Evolutionary conservation across 2,113 vertebrate species (phyloP), one percentile per base, ranked within the genome.

Genomic region (Parus major): DNA sequence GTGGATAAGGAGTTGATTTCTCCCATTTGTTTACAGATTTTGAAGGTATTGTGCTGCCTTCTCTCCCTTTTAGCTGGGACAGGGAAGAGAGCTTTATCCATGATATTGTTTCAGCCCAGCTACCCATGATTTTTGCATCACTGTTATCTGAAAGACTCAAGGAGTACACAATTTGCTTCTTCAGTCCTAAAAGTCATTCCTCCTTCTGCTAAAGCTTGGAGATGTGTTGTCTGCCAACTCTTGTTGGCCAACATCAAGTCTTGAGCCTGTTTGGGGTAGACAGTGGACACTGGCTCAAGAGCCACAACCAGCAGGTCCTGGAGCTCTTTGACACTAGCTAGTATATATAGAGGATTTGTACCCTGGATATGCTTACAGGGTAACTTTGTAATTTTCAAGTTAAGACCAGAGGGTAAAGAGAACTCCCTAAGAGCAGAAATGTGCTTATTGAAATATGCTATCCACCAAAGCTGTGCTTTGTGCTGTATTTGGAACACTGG

Each of bases 221-320:
- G 15, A 8, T n/a, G 6, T 7, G 4, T 44, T 86, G 11, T 53
- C 57, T 86, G 44, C 25, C 25, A 47, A 0, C 7, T 11, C 7
- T 53, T 66, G 39, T 39, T 39, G 39, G 39, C 39, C 39, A 39
- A 12, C 39, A 39, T 39, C 4, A 42, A 31, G 55, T 31, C 11
- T 63, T 71, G 22, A 71, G 19, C 25, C 12, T 91, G 5, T 68
- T 86, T 33, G 64, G 39, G 61, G 39, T 21, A 52, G 39, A 15
- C 35, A 64, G 5, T 50, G 31, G 6, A 33, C 8, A 2, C 27
- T 73, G 52, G 15, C 16, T 81, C 64, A 44, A n/a, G 29, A 76
- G 8, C 35, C 47, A 7, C 12, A 27, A 4, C n/a, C 1, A 2
- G 2, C 11, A 61, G n/a, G 16, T 52, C n/a, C 10, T 21, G 1